Base-by-base conservation (phyloP, 2,797 vertebrate genomes). In the Momotus momota region DNA sequence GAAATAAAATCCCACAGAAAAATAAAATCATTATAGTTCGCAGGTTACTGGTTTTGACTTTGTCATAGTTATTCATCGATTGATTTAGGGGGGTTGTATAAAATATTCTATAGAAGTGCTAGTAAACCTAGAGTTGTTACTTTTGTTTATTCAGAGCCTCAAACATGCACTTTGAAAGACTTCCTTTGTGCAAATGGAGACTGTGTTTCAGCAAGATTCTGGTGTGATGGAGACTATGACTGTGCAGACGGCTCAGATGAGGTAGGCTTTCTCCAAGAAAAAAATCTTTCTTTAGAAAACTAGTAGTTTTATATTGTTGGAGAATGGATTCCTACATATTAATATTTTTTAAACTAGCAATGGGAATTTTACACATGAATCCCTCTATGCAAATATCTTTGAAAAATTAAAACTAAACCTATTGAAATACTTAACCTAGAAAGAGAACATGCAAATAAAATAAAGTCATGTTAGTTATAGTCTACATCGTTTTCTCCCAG, bases 151-250 rank as follows among this genome's bases (percentile, higher is more conserved):
- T 90, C 96, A 99, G 99, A 99, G 94, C 99, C 99, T 70, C 98
- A 99, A 75, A 99, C 99, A 7, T 99, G 99, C 95, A 99, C 98
- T 95, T 97, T 99, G 97, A 99, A 99, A 97, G 99, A 99, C 89
- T 99, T 99, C 71, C 98, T 99, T 67, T 99, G 99, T 74, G 96
- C 98, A 74, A 99, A 98, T n/a, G 99, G 99, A 78, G 99, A 99
- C 93, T 99, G 99, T 93, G 98, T 99, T 96, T 99, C 99, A 38
- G 99, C 99, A 46, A 98, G 99, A 48, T 99, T 99, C 97, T 99
- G 99, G 97, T 99, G 99, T 80, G 99, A 99, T 73, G 99, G 99
- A 45, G 99, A 99, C 97, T 99, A 99, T 61, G 99, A 99, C 98
- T 99, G 99, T 95, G 97, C 98, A 84, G 99, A 99, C 91, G 99